Base-by-base conservation (phyloP, 2,888 invertebrate genomes). In the Heliconius ismenius region DNA sequence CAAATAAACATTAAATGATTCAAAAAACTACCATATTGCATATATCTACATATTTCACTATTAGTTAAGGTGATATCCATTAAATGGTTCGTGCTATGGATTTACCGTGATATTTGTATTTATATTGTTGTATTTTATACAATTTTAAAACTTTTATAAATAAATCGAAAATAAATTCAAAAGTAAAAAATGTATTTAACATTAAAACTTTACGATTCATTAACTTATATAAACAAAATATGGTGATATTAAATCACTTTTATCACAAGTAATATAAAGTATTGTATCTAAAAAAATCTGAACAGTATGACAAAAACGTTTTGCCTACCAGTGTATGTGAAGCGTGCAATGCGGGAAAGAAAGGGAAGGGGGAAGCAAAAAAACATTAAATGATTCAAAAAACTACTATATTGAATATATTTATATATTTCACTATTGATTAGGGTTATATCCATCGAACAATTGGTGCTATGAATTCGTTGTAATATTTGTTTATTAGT, bases 311-410 rank as follows among this genome's bases (percentile, higher is more conserved):
- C 39, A 75, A 75, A 75, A 75, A 75, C 68, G 11, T 21, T 39
- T 24, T 15, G 24, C 67, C 67, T 13, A 24, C 39, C 21, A 24
- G 39, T 39, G 24, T 24, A 24, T n/a, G 70, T 32, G 4, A 26
- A 70, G 75, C 75, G 68, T 75, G 75, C 26, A 68, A 26, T 13
- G 21, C 43, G 60, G 43, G 65, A 49, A 36, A 43, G 18, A 18
- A 49, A 49, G 62, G 62, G 62, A 69, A 49, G 49, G 49, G 32
- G 39, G 60, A 15, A 62, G 24, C n/a, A 64, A 36, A 73, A 65
- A 76, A 60, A 76, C 43, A 73, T 72, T 67, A 72, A 65, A 72
- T 73, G 21, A 67, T 76, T 72, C 58, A 73, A 65, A 65, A 72
- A 64, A 72, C 26, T 60, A 67, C 58, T 39, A 26, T n/a, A 18